A percentile compares a stretch with the other conserved stretches of the same genome.
These are phyloP conservation scores for Carterocephalus palaemon DNA, from an alignment of 2,888 invertebrate species.

Conservation along the genomic window DNA sequence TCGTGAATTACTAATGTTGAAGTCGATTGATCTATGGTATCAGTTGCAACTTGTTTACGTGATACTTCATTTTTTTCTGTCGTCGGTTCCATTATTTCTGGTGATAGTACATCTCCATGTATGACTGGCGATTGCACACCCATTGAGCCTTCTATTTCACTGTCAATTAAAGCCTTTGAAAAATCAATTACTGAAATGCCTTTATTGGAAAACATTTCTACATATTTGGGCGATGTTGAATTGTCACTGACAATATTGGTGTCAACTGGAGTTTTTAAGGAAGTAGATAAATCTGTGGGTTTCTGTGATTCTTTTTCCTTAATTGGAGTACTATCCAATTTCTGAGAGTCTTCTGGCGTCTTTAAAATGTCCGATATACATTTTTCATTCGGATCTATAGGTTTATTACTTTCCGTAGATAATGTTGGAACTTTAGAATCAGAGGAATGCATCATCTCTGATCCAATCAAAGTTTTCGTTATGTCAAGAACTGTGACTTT, in stretches of 20 bases:
- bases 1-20: too few relatives aligned
- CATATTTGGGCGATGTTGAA: too few relatives aligned
- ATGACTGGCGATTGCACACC: constrained; percentile 27
- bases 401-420: not conserved
- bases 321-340: not conserved
- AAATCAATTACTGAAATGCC: constrained; percentile 33
- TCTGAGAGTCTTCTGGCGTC: not conserved
- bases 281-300: not conserved
- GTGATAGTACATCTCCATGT: not conserved
- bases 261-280: not conserved
- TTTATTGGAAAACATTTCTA: not conserved
- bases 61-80: too few relatives aligned
- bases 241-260: not conserved
- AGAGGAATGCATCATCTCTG: constrained; percentile 14
- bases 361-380: not conserved
- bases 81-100: not conserved
- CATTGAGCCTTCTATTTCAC: constrained; percentile 43
- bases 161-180: constrained; percentile 42
- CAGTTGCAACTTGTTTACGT: too few relatives aligned
- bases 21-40: too few relatives aligned
- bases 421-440: not conserved
- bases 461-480: constrained; percentile 17
- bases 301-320: not conserved
- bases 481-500: constrained; percentile 12
- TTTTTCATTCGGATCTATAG: constrained; percentile 83